These are phyloP conservation scores for Branchipolynoe longqiensis DNA, from an alignment of 2,888 invertebrate species.

Conservation along the genomic window DNA sequence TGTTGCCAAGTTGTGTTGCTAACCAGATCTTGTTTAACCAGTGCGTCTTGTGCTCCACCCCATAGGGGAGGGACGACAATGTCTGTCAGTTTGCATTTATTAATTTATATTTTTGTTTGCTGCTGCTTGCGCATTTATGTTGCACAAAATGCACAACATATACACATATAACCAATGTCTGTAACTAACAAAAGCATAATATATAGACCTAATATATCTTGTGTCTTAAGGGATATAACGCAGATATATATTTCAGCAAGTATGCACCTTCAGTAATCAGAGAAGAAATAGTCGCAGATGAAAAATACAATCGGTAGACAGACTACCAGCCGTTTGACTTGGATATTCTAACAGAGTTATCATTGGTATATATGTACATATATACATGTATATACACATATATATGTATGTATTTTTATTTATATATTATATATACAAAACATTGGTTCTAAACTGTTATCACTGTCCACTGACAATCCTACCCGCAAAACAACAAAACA, in stretches of 20 bases:
- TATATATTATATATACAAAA: too few relatives aligned
- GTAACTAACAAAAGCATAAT: slow-evolving; percentile 13
- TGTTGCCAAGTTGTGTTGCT: slow-evolving; percentile 11
- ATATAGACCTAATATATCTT: slow-evolving; percentile 4
- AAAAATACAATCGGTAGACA: neutral
- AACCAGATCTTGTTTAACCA: slow-evolving; percentile 17
- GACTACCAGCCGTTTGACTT: slow-evolving; percentile 32
- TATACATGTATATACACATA: too few relatives aligned
- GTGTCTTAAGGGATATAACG: slow-evolving; percentile 14
- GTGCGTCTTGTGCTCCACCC: slow-evolving; percentile 21
- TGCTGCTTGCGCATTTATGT: slow-evolving; percentile 51
- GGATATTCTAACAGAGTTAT: slow-evolving; percentile 23
- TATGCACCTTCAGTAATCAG: slow-evolving; percentile 20
- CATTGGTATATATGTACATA: slow-evolving; percentile 10
- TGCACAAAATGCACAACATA: slow-evolving; percentile 44
- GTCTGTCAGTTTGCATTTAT: slow-evolving; percentile 41
- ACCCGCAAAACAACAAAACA: neutral
- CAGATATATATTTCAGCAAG: slow-evolving; percentile 7
- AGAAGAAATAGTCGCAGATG: neutral
- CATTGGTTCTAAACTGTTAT: neutral
- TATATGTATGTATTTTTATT: too few relatives aligned
- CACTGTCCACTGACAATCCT: neutral
- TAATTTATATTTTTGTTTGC: slow-evolving; percentile 16
- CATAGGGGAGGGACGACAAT: neutral
- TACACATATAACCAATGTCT: slow-evolving; percentile 39